These are phyloP conservation scores for Malurus splendens DNA, from an alignment of 2,797 vertebrate species.

Conservation along the genomic window DNA sequence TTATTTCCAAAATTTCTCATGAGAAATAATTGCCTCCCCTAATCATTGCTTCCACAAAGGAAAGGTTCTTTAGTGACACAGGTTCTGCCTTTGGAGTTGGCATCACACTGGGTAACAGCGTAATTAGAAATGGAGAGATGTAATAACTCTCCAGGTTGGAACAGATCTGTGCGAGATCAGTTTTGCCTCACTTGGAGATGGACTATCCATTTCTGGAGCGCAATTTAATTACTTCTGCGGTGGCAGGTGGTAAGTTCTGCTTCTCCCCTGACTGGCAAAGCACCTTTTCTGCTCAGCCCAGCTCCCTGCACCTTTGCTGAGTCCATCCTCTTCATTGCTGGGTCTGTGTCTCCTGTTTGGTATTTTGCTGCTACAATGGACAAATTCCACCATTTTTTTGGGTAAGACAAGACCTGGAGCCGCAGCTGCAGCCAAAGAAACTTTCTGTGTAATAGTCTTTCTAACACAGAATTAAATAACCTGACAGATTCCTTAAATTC, in stretches of 20 bases:
- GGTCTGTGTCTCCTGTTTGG: neutral
- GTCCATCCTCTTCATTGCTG: neutral
- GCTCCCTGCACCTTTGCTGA: neutral
- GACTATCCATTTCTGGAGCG: constrained; percentile 50
- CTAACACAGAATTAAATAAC: neutral
- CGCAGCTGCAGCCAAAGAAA: neutral
- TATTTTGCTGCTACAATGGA: neutral
- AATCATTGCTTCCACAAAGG: constrained; percentile 25
- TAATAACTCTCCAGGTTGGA: constrained; percentile 56
- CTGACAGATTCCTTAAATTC: neutral
- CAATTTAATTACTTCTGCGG: constrained; percentile 45
- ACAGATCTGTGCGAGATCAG: constrained; percentile 31
- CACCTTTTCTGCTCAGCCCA: neutral
- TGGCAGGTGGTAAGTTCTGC: constrained; percentile 45
- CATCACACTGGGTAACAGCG: constrained; percentile 36
- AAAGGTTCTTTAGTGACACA: constrained; percentile 38
- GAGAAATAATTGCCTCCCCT: constrained; percentile 26
- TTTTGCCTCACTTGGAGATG: constrained; percentile 50
- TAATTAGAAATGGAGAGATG: constrained; percentile 58
- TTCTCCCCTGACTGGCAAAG: constrained; percentile 9
- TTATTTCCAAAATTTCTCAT: neutral
- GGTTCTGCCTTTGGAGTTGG: constrained; percentile 63
- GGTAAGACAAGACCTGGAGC: neutral
- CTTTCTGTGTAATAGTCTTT: neutral
- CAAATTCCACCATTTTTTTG: neutral